Conservation (phyloP, 2,888 invertebrate genomes). For the Crossocerus cetratus region DNA sequence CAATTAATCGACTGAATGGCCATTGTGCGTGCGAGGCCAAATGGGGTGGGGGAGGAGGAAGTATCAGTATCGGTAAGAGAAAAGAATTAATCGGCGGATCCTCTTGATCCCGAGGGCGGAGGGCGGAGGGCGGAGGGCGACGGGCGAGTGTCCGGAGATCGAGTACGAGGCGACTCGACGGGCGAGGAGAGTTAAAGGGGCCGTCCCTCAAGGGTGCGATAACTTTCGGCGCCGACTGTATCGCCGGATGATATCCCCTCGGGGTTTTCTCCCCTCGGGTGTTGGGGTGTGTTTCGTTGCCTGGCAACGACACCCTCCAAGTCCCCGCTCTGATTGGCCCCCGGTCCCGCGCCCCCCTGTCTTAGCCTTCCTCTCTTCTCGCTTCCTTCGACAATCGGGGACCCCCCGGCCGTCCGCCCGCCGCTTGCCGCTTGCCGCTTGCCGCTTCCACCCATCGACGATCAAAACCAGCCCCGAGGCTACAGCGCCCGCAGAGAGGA, state of each 20-base stretch:
- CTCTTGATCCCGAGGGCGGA: too few species aligned
- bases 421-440: too few species aligned
- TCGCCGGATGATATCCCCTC: constrained; percentile 61
- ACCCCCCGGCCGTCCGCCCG: too few species aligned
- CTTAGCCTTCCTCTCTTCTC: constrained; percentile 60
- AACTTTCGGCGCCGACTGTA: constrained; percentile 65
- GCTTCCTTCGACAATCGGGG: constrained; percentile 39
- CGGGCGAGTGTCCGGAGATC: constrained; percentile 41
- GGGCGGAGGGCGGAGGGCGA: too few species aligned
- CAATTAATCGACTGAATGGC: background rate
- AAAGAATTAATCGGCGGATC: background rate
- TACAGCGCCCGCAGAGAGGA: constrained; percentile 6
- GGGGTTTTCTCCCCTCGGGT: constrained; percentile 65
- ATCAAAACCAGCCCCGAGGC: constrained; percentile 47
- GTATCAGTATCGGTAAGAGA: background rate
- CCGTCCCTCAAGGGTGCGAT: constrained; percentile 59
- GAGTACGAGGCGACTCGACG: constrained; percentile 44
- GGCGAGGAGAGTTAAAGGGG: constrained; percentile 48
- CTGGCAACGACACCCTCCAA: constrained; percentile 73
- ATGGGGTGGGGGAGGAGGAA: background rate
- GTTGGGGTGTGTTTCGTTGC: constrained; percentile 74
- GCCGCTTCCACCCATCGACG: constrained; percentile 47
- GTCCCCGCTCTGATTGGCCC: constrained; percentile 72
- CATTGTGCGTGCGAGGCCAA: background rate
- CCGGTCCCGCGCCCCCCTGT: constrained; percentile 64